Evolutionary conservation across 2,797 vertebrate species (phyloP), one percentile per base, ranked within the genome.

Genomic region (Coregonus sp.): DNA sequence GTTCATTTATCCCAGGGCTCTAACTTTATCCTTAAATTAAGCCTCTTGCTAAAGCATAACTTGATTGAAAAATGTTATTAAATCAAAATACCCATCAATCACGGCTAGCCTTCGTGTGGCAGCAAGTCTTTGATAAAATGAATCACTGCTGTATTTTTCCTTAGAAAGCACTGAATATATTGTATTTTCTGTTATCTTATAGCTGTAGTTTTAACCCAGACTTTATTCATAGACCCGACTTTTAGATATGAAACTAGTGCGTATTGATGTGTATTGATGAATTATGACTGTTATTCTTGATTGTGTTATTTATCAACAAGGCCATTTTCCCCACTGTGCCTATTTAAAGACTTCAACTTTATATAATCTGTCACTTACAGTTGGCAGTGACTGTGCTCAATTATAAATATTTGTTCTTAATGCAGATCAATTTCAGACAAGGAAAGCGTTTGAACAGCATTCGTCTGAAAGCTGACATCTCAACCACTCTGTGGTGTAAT

Each of bases 1-100:
- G 93, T 90, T 95, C 93, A 95, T 96, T 95, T 95, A 95, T 96
- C 91, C 92, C 90, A 79, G 89, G 91, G 93, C 76, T 33, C 91
- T 93, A 94, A 94, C 93, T 94, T 94, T 93, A 93, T 92, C 93
- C 87, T 91, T 95, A 95, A 95, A 96, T 95, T 94, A 95, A 95
- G 92, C 91, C 87, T 90, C 90, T 92, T 90, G 91, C 91, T 84
- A 91, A 93, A 94, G 90, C 90, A 91, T 93, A 95, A 93, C 93
- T 93, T 95, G 90, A 92, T 94, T 93, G 92, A 90, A 52, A 15
- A 92, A 1, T 9, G 2, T 9, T 59, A 59, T 20, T 59, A 59
- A n/a, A 59, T n/a, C 18, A 59, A 95, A 94, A 91, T 88, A 89
- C 86, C 90, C 92, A 96, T 96, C 93, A 95, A 94, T 96, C 94